Evolutionary conservation across 1,140 invertebrate species (phyloP), one percentile per base, ranked within the genome.

Genomic region (Drosophila ohnishii): DNA sequence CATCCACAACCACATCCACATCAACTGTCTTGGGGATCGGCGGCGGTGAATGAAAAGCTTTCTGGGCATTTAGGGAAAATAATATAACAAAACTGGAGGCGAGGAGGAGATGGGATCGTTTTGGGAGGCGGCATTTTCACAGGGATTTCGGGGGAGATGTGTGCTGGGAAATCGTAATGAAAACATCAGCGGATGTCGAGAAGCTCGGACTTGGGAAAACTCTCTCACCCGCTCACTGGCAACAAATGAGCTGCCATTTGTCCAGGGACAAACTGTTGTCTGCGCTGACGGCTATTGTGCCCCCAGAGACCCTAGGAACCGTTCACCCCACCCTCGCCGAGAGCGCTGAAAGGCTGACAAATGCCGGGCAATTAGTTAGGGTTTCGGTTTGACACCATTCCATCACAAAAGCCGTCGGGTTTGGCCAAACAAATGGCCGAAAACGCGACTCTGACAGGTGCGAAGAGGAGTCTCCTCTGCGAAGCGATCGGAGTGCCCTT

Each of bases 321-420:
- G 19, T 35, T 35, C 47, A 25, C 11, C 28, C 39, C 42, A 57
- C 56, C 35, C 34, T 55, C 55, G 56, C 66, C 39, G 42, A 59
- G 53, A 14, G 56, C 60, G 71, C 57, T 87, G 78, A 78, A 82
- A 79, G 75, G 58, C 80, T 85, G 85, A 88, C 74, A 88, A 84
- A 88, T 88, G 77, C 55, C 13, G 8, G 55, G 84, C 84, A 78
- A 88, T 88, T 88, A 75, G 85, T 88, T 80, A 34, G 51, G 8
- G 51, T 25, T 39, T 55, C 58, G 48, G 50, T n/a, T 63, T 88
- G 84, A 88, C 85, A 88, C 73, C 84, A 80, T 88, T 87, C 74
- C 80, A 53, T 87, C 85, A 87, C 79, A 87, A 79, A 72, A 62
- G 57, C 57, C 71, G 44, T 44, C 60, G 60, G 30, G 32, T 37